phyloP scores from a whole-genome alignment of 2,113 vertebrate genomes.

The Petromus typicus region DNA sequence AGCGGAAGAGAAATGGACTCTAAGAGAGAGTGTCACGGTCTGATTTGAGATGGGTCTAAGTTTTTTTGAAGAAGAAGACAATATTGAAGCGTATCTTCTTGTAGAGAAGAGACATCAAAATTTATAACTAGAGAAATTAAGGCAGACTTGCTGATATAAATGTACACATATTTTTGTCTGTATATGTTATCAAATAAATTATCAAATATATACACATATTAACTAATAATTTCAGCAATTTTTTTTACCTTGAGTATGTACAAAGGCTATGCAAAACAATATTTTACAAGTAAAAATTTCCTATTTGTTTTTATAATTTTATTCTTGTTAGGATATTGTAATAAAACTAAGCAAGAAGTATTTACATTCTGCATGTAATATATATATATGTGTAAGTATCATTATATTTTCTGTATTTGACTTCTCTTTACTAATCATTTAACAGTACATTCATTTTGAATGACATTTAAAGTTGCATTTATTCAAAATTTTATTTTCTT shows the following conservation, averaged over 20 bases:
- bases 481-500: conserved; percentile 35
- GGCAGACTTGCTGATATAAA: background rate
- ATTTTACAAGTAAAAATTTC: conserved; percentile 13
- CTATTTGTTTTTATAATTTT: conserved; percentile 38
- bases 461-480: background rate
- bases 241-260: background rate
- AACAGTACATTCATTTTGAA: background rate
- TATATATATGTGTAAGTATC: background rate
- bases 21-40: background rate
- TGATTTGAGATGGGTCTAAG: background rate
- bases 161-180: background rate
- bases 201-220: background rate
- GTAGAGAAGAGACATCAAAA: background rate
- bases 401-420: background rate
- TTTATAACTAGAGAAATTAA: conserved; percentile 32
- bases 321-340: conserved; percentile 18
- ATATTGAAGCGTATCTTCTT: background rate
- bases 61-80: conserved; percentile 14
- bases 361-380: background rate
- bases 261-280: conserved; percentile 14
- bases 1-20: background rate
- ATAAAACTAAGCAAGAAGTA: background rate
- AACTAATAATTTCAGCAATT: background rate
- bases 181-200: too few species aligned
- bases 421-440: conserved; percentile 22